Evolutionary conservation across 2,888 invertebrate genomes (phyloP).

Genomic region (Erebia aethiops): DNA sequence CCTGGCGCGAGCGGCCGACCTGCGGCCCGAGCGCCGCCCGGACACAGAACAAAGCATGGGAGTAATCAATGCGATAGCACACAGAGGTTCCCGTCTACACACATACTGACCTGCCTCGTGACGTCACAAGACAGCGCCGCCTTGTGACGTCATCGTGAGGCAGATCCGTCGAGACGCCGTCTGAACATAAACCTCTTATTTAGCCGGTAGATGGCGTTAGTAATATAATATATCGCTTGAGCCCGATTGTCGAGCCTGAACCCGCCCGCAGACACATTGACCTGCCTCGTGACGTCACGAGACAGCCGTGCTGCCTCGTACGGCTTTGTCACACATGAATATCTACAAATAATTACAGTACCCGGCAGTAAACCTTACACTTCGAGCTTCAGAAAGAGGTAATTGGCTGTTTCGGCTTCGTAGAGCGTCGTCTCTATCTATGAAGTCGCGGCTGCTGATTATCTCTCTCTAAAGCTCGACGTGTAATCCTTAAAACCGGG

Average conservation of each 20-base stretch:
- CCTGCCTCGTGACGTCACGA: slow-evolving; percentile 73
- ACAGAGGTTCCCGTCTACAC: slow-evolving; percentile 60
- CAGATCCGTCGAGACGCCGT: no score
- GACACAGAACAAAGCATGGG: slow-evolving; percentile 68
- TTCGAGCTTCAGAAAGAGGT: no score
- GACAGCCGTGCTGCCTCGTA: slow-evolving; percentile 70
- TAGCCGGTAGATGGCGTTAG: no score
- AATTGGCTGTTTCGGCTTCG: no score
- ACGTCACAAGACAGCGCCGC: slow-evolving; percentile 74
- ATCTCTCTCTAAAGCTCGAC: no score
- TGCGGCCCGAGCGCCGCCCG: slow-evolving; percentile 57
- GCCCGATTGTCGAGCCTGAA: slow-evolving; percentile 39
- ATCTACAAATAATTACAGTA: no score
- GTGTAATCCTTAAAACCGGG: no score
- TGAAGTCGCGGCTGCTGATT: no score
- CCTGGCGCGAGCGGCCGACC: slow-evolving; percentile 44
- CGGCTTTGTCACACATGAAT: slow-evolving; percentile 57
- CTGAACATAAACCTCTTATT: no score
- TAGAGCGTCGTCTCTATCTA: no score
- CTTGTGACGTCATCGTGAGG: slow-evolving; percentile 77
- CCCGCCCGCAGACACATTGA: background rate
- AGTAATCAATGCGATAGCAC: slow-evolving; percentile 77
- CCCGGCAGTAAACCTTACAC: no score
- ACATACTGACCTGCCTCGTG: slow-evolving; percentile 61
- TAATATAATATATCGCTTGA: slow-evolving; percentile 33